phyloP scores from a whole-genome alignment of 2,797 vertebrate species.

The Zalophus californianus region DNA sequence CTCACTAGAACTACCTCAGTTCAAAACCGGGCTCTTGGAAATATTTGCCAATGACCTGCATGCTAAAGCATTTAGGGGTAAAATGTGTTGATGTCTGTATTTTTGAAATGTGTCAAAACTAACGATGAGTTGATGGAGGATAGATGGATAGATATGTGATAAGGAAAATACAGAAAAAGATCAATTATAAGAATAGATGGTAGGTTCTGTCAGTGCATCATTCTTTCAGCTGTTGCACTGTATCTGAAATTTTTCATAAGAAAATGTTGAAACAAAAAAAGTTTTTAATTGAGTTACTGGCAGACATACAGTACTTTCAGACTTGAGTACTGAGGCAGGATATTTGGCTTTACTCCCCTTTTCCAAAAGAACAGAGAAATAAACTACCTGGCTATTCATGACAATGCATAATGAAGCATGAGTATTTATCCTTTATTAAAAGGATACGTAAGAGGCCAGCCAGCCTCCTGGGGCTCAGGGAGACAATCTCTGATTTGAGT shows the following conservation, averaged over 20 bases:
- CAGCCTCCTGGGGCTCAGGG: neutral
- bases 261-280: neutral
- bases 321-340: rapidly evolving
- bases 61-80: neutral
- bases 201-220: too few species aligned
- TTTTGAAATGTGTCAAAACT: neutral
- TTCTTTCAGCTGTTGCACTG: neutral
- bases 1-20: neutral
- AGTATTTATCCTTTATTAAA: neutral
- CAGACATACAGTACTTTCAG: neutral
- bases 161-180: neutral
- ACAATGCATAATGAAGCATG: neutral
- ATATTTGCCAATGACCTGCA: too few species aligned
- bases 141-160: neutral
- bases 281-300: neutral
- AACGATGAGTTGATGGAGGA: neutral
- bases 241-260: neutral
- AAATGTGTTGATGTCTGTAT: neutral
- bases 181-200: neutral
- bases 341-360: neutral
- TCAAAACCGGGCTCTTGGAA: neutral
- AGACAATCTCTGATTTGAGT: neutral
- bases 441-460: neutral
- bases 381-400: neutral
- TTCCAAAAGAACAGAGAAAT: neutral